phyloP scores from a whole-genome alignment of 2,797 vertebrate genomes.

The Iguana delicatissima region DNA sequence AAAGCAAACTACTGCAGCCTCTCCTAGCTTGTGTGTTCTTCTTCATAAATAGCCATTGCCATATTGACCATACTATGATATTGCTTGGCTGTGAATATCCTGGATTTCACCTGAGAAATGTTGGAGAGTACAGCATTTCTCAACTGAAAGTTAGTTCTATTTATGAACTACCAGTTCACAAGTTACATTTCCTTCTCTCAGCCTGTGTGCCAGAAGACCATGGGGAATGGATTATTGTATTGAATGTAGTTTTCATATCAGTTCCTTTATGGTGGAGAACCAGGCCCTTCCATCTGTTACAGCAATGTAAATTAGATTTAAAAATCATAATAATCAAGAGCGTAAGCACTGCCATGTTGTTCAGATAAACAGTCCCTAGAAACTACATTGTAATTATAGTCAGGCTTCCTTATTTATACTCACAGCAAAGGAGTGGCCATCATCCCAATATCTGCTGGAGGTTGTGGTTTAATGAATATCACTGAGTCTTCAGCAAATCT shows the following conservation, averaged over 20 bases:
- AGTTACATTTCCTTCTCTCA: background rate
- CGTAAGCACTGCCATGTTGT: background rate
- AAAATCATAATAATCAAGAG: background rate
- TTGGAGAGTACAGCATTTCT: background rate
- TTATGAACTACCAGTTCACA: background rate
- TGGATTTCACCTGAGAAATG: too few relatives aligned
- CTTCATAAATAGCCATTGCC: too few relatives aligned
- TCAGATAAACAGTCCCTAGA: constrained; percentile 1
- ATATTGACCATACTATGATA: too few relatives aligned
- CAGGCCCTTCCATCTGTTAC: background rate
- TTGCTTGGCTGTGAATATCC: too few relatives aligned
- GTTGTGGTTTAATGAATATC: background rate
- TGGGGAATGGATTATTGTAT: constrained; percentile 19
- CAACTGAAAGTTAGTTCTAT: background rate
- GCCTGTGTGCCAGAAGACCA: background rate
- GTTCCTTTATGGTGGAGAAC: background rate
- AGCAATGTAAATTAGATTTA: background rate
- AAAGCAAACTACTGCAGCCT: too few relatives aligned
- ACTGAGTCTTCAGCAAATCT: constrained; percentile 15
- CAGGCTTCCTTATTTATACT: background rate
- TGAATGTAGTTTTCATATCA: background rate
- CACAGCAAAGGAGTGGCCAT: background rate
- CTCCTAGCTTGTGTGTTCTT: too few relatives aligned
- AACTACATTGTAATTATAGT: background rate
- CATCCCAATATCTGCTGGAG: background rate